Conservation (phyloP, 2,113 vertebrate species). For the Glaucidium brasilianum region DNA sequence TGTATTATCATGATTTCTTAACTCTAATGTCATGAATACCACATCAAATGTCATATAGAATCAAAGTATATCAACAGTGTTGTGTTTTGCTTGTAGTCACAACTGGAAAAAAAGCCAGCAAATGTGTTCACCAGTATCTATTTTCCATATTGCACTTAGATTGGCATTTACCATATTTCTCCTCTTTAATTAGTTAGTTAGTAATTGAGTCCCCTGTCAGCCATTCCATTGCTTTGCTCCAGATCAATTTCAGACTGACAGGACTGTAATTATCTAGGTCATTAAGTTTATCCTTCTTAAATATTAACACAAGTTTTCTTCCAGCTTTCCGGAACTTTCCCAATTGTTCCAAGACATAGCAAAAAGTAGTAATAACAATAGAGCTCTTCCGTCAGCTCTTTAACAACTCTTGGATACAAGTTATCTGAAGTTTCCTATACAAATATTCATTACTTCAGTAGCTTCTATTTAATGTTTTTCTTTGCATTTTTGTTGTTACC, state of each 20-base stretch:
- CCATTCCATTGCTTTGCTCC: conserved; percentile 44
- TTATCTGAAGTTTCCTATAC: background rate
- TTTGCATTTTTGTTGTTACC: background rate
- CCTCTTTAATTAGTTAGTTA: conserved; percentile 65
- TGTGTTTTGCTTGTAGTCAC: conserved; percentile 16
- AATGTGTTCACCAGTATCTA: background rate
- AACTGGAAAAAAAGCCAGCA: background rate
- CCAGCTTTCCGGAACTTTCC: conserved; percentile 50
- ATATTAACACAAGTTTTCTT: conserved; percentile 54
- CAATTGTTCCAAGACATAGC: background rate
- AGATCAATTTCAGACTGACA: conserved; percentile 61
- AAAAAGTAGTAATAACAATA: background rate
- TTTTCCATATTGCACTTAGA: conserved; percentile 39
- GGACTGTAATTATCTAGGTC: conserved; percentile 63
- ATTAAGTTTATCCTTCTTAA: conserved; percentile 68
- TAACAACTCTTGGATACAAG: background rate
- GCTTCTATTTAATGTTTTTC: background rate
- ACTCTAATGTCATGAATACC: conserved; percentile 17
- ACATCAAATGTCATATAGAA: conserved; percentile 9
- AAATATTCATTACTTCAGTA: background rate
- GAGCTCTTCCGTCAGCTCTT: background rate
- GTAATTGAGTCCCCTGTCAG: conserved; percentile 63
- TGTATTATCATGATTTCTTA: conserved; percentile 18
- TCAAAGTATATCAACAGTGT: background rate
- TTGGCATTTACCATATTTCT: conserved; percentile 60